Base-by-base conservation (phyloP, 2,113 vertebrate species). In the Rhombomys opimus region DNA sequence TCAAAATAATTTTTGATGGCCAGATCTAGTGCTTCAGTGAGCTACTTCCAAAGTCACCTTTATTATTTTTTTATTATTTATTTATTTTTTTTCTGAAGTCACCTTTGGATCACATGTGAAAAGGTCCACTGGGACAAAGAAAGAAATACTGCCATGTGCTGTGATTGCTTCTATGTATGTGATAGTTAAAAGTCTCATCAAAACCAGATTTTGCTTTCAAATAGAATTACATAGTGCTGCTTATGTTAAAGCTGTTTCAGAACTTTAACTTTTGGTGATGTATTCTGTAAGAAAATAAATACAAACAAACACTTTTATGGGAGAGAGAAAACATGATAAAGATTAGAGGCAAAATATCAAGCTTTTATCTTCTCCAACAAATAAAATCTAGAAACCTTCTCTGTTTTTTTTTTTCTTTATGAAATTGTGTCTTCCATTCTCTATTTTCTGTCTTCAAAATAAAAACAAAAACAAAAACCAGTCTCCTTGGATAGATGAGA, bases 341-440 rank as follows among this genome's bases (percentile, higher is more conserved):
- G 46, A 54, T 80, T 17, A 38, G 35, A 73, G 23, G 17, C 7
- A 27, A 13, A 15, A 27, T 32, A 9, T 15, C 4, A 30, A 46
- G 5, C 41, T 80, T 93, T 76, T 59, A 1, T 14, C 82, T 77
- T 85, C 20, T 38, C 0, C 30, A 70, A 57, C 5, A 92, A n/a
- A 50, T 76, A 38, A 88, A 81, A 89, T 91, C 1, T 9, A 68
- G 82, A 50, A 68, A 38, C 22, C 7, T 0, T 72, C 3, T 57
- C 23, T 25, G 81, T 7, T 68, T 73, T 68, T 0, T 0, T 35
- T 41, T 18, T 76, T 65, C 5, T 46, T 46, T 5, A 90, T 0
- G 1, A 68, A 11, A 0, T 0, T 41, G 25, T 0, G 65, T 54
- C 52, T 17, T 38, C 20, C 5, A 7, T 67, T 72, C 3, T 57